Conservation (phyloP, 1,140 invertebrate species). For the Drosophila arizonae region DNA sequence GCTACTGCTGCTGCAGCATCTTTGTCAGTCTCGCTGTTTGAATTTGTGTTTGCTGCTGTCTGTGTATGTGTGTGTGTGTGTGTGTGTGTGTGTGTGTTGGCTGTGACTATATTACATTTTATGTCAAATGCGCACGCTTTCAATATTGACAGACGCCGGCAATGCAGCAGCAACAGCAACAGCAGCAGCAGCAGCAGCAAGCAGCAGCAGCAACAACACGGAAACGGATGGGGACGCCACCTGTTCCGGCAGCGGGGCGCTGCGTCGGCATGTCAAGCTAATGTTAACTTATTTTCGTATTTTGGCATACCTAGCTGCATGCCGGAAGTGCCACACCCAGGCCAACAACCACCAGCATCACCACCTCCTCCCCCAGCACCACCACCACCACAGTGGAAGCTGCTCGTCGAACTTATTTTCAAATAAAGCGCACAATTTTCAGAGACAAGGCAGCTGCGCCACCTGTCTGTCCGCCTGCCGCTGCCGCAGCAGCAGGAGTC, state of each 20-base stretch:
- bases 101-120: slow-evolving; percentile 77
- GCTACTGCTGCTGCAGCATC: slow-evolving; percentile 7
- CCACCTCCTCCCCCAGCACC: no score
- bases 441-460: slow-evolving; percentile 11
- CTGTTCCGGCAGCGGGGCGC: slow-evolving; percentile 38
- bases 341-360: background rate
- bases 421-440: slow-evolving; percentile 61
- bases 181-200: slow-evolving; percentile 10
- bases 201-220: slow-evolving; percentile 4
- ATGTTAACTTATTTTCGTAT: slow-evolving; percentile 74
- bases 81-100: slow-evolving; percentile 19
- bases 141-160: slow-evolving; percentile 70
- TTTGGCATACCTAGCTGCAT: slow-evolving; percentile 45
- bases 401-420: slow-evolving; percentile 29
- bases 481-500: background rate
- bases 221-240: slow-evolving; percentile 56
- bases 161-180: slow-evolving; percentile 12
- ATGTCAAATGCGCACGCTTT: slow-evolving; percentile 76
- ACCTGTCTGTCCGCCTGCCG: background rate
- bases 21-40: slow-evolving; percentile 16
- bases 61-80: slow-evolving; percentile 2
- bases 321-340: slow-evolving; percentile 32
- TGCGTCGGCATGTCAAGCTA: slow-evolving; percentile 60
- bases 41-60: background rate
- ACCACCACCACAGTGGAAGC: no score